These are phyloP conservation scores for Thereuonema tuberculata DNA, from an alignment of 1,140 invertebrate species.

Conservation along the genomic window DNA sequence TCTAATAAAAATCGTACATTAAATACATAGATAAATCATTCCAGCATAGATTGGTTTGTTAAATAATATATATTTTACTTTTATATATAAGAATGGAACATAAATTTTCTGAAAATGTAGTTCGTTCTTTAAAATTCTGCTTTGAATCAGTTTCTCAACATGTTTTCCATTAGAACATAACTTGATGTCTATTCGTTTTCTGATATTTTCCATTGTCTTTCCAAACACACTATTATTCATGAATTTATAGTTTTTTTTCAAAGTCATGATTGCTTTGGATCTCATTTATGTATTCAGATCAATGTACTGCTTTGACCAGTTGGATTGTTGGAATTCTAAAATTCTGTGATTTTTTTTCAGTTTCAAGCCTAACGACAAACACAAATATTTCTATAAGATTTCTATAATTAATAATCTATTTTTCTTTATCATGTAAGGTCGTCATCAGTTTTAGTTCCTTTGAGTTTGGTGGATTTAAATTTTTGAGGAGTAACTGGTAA, in stretches of 20 bases:
- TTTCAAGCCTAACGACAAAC: conserved; percentile 20
- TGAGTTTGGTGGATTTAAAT: background rate
- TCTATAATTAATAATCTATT: conserved; percentile 26
- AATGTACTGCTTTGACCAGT: conserved; percentile 27
- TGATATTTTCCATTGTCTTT: conserved; percentile 37
- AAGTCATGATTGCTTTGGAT: conserved; percentile 29
- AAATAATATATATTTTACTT: conserved; percentile 15
- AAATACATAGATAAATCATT: conserved; percentile 19
- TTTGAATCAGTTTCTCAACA: conserved; percentile 27
- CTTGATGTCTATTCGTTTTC: conserved; percentile 32
- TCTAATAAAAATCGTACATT: conserved; percentile 28
- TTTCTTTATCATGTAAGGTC: conserved; percentile 21
- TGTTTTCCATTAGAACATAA: conserved; percentile 24
- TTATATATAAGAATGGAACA: conserved; percentile 17
- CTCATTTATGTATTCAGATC: conserved; percentile 25
- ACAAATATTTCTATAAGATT: conserved; percentile 22
- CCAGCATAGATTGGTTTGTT: conserved; percentile 22
- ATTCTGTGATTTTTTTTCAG: conserved; percentile 27
- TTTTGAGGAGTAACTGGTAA: conserved; percentile 19
- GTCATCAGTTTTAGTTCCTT: conserved; percentile 23
- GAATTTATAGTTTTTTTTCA: conserved; percentile 39
- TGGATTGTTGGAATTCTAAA: conserved; percentile 25
- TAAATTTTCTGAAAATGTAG: conserved; percentile 17
- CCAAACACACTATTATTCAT: conserved; percentile 37
- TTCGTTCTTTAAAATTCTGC: conserved; percentile 28